Percentiles rank a stretch among this genome's conserved stretches.
These are phyloP conservation scores for Grantiella picta DNA, from an alignment of 2,113 vertebrate species.

Conservation along the genomic window DNA sequence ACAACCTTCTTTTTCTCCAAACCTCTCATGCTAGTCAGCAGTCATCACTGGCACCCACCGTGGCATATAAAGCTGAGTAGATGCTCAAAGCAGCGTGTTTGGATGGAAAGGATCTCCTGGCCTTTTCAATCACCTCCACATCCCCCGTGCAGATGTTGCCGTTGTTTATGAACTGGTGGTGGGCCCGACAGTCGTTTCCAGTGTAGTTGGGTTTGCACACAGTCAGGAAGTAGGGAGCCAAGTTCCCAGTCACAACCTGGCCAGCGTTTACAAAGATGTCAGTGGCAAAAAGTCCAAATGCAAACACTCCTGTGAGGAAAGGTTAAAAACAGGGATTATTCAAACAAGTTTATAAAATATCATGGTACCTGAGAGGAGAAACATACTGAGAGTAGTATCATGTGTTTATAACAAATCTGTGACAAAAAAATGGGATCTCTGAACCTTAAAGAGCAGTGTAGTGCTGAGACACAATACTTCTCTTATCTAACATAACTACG, in stretches of 20 bases:
- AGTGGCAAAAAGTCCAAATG: conserved; percentile 96
- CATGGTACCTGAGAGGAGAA: background rate
- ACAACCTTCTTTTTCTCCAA: background rate
- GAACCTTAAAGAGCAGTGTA: background rate
- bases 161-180: conserved; percentile 88
- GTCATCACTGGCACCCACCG: conserved; percentile 75
- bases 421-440: background rate
- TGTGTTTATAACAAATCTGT: background rate
- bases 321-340: background rate
- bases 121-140: conserved; percentile 83
- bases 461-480: background rate
- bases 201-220: conserved; percentile 98
- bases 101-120: conserved; percentile 94
- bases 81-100: conserved; percentile 96
- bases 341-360: background rate
- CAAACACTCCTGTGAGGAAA: conserved; percentile 88
- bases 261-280: conserved; percentile 98
- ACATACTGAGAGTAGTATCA: background rate
- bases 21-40: background rate
- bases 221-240: conserved; percentile 94
- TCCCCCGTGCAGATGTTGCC: conserved; percentile 95
- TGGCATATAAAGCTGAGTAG: conserved; percentile 95
- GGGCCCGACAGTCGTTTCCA: conserved; percentile 83
- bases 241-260: conserved; percentile 94
- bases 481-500: background rate